Base-by-base conservation (phyloP, 2,113 vertebrate genomes). In the Rhadina sibilatrix region DNA sequence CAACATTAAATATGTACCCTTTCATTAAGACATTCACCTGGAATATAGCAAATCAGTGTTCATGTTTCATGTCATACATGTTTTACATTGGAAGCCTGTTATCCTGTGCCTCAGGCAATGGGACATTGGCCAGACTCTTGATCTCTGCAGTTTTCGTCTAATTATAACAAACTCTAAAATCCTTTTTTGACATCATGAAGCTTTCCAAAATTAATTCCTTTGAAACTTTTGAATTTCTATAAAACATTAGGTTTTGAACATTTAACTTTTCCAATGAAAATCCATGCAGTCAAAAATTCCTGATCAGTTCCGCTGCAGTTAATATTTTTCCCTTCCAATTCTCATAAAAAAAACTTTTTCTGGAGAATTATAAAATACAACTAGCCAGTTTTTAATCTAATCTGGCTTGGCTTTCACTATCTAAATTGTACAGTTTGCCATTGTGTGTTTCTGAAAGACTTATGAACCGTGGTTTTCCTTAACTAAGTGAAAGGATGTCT, bases 401-500 rank as follows among this genome's bases (percentile, higher is more conserved):
- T 96, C 79, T 91, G 35, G 12, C 2, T 81, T 94, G 63, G 56
- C 27, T 95, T 97, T 90, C 75, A 76, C 42, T 93, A 66, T 65
- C 71, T 96, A 77, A 87, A 69, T 66, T 77, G 33, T 24, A 97
- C 96, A 97, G 64, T 93, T 95, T 80, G 59, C 89, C 49, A 87
- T 83, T 92, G 70, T 92, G 69, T 89, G 75, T 64, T 95, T 97
- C 82, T 82, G 93, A 89, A 95, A 97, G 97, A 98, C 86, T 97
- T 97, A 98, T 87, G 96, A 95, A 90, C 74, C 87, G 94, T 6
- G 92, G 96, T 96, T 97, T 97, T 96, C 96, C 95, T 87, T 88
- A 86, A 89, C 35, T 81, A 91, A 94, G 63, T 92, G 83, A 93
- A 94, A 96, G 70, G 96, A 91, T 95, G 79, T 96, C 96, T 97